Evolutionary conservation across 2,113 vertebrate genomes (phyloP), one percentile per base, ranked within the genome.

Genomic region (Crotalus helleri): DNA sequence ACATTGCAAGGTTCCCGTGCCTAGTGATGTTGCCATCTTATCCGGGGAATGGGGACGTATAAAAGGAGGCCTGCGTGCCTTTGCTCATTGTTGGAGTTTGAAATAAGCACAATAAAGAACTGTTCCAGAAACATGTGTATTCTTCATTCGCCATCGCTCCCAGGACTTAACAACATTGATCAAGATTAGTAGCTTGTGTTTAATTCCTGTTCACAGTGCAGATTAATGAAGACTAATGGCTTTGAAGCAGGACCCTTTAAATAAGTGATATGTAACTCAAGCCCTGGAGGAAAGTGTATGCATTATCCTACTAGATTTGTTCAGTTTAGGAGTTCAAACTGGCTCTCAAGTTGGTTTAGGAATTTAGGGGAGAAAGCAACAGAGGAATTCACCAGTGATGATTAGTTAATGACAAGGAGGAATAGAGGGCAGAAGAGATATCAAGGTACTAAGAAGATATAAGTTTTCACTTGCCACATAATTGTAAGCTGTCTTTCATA

Each of bases 291-390:
- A 91, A 94, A 95, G 44, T n/a, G 17, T n/a, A 87, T 10, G 92
- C 2, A 93, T 94, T 93, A 81, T 86, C 85, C 92, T 93, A 89
- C 90, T 95, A 94, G 92, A 93, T 97, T 94, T 95, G 94, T 95
- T 96, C 91, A 87, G 87, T 58, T 94, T 95, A 96, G 94, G 69
- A 94, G 95, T 97, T 97, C 95, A 96, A 95, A 96, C 10, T 19
- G 61, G 53, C 23, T 44, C 90, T 93, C 54, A 94, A 19, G 86
- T 92, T 95, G 93, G 91, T 94, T 90, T 94, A 90, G 96, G 96
- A 97, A 97, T 95, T 88, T 87, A 81, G 92, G 64, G 86, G 91
- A 95, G 96, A 92, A 94, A 3, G 5, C 90, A 95, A 93, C 92
- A 95, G 93, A 96, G 96, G 88, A 90, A 94, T 74, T 13, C 54